Base-by-base conservation (phyloP, 1,140 invertebrate genomes). In the Macrosteles quadrilineatus region DNA sequence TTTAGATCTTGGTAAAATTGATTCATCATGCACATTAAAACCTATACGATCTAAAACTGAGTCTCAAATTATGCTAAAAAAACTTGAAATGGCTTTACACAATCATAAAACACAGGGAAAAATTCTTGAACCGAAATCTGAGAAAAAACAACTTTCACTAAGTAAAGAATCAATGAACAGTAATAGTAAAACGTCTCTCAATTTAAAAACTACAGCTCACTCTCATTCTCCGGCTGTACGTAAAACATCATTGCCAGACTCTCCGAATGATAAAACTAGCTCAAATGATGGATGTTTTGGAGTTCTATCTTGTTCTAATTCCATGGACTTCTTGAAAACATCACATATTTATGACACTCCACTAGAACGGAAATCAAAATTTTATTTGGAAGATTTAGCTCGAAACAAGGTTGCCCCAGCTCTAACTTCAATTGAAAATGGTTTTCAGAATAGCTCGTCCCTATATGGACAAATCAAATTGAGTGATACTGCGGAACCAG, bases 1-100 rank as follows among this genome's bases (percentile, higher is more conserved):
- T 53, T 45, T 57, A 55, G 30, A 55, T 19, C 11, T 40, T 40
- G 29, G n/a, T 4, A 4, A 50, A 64, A 64, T 3, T 69, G 67
- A 30, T n/a, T 19, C 43, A 27, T 21, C 1, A 55, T 43, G 3
- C 3, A 45, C 21, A 43, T 9, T 55, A 9, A 53, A 40, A 68
- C 66, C 57, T 14, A 40, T 71, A 31, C 50, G 74, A 14, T 70
- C 75, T 1, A 76, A 75, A 59, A 76, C 76, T 67, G 76, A 77
- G 66, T 72, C 76, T 47, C 71, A 74, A 62, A 72, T 74, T 19
- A 76, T 75, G 73, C 64, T 77, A 29, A 71, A 76, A 36, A 77
- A 76, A 31, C 67, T 76, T 27, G 74, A 76, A 65, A 59, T 30
- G 17, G 65, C 32, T 36, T 31, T 68, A 65, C n/a, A 25, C 36